Base-by-base conservation (phyloP, 2,888 invertebrate species). In the Copidosoma aretas region DNA sequence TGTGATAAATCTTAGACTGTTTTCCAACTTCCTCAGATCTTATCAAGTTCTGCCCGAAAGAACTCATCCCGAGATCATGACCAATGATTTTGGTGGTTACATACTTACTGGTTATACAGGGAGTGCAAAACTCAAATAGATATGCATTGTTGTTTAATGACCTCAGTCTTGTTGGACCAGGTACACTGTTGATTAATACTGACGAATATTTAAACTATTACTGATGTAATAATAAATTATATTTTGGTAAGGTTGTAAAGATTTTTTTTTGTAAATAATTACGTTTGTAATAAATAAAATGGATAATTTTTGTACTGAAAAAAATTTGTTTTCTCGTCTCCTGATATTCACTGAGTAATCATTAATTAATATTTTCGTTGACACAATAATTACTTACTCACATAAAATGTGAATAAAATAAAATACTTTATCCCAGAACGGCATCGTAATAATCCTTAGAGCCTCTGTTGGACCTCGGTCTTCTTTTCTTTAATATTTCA, bases 31-130 rank as follows among this genome's bases (percentile, higher is more conserved):
- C 90, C 86, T 94, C 83, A 88, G 97, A 74, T 90, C 91, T 76
- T 96, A 96, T 86, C 98, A 98, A 88, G 91, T 95, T 41, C 84
- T 96, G 72, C 91, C 93, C 1, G 91, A 94, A 74, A 88, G 98
- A 82, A 98, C 98, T 21, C 98, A 98, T 87, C 98, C 98, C 1
- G 91, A 94, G 81, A 95, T 98, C 46, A 90, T 89, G 77, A 98
- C 97, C 92, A 93, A 90, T 80, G 91, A 91, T 57, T 90, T 90
- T 69, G 93, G 97, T 79, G 98, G 98, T 1, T 98, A 91, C 84
- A 84, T 98, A 71, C 85, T 98, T 73, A 90, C 91, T 73, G 97
- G 92, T 69, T 65, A 62, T 41, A 69, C 62, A 39, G 54, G 32
- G 8, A 32, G 32, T 32, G 32, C 32, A 32, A 32, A 32, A 32